phyloP scores from a whole-genome alignment of 2,888 invertebrate genomes.

The Drosophila picticornis region DNA sequence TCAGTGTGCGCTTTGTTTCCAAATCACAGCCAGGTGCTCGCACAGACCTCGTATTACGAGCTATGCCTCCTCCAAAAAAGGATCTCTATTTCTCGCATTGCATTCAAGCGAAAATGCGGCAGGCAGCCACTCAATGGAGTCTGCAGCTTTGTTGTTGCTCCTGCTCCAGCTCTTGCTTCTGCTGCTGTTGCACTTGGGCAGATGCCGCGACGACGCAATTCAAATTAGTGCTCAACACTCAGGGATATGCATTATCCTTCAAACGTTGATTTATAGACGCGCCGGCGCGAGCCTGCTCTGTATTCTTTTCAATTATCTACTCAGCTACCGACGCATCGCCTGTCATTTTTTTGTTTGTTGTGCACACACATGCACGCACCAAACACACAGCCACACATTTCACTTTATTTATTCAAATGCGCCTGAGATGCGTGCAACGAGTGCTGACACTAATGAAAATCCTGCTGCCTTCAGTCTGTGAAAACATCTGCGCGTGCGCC shows the following conservation, averaged over 20 bases:
- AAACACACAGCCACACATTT: constrained; percentile 18
- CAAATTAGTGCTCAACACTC: constrained; percentile 72
- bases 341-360: constrained; percentile 62
- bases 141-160: constrained; percentile 28
- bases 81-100: constrained; percentile 56
- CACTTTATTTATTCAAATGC: constrained; percentile 71
- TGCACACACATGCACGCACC: constrained; percentile 11
- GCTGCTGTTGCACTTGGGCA: constrained; percentile 37
- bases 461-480: constrained; percentile 45
- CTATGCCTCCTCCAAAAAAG: constrained; percentile 24
- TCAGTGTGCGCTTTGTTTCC: constrained; percentile 35
- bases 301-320: constrained; percentile 53
- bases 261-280: constrained; percentile 70
- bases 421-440: constrained; percentile 49
- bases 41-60: constrained; percentile 26
- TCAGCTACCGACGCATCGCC: constrained; percentile 25
- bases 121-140: constrained; percentile 31
- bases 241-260: constrained; percentile 66
- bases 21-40: constrained; percentile 70
- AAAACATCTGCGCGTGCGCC: constrained; percentile 70
- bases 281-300: constrained; percentile 43
- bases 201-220: constrained; percentile 61
- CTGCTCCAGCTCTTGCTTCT: neutral
- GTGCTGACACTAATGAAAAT: constrained; percentile 67
- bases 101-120: constrained; percentile 67